Conservation (phyloP, 2,113 vertebrate genomes). For the Hemiscyllium ocellatum region DNA sequence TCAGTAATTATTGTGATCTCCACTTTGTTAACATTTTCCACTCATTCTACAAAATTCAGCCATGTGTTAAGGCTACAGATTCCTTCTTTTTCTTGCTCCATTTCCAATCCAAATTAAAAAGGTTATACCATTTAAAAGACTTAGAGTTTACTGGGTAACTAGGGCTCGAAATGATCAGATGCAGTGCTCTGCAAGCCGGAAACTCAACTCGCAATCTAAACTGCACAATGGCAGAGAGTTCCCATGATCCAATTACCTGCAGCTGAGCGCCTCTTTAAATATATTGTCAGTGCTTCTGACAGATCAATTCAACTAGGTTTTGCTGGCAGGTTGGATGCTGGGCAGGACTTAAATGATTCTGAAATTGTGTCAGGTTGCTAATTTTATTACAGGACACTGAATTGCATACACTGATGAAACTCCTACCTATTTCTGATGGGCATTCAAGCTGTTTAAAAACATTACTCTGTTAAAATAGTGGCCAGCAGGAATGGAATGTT, state of each 20-base stretch:
- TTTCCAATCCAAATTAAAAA: neutral
- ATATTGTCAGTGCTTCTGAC: neutral
- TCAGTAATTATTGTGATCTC: neutral
- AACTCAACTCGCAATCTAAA: neutral
- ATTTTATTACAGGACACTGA: neutral
- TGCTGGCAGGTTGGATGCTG: neutral
- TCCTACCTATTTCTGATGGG: neutral
- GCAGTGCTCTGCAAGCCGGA: neutral
- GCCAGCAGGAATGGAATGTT: neutral
- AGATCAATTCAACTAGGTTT: neutral
- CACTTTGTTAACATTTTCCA: neutral
- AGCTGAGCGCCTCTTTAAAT: neutral
- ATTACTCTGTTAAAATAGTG: neutral
- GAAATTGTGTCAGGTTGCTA: neutral
- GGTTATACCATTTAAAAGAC: neutral
- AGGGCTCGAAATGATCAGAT: neutral
- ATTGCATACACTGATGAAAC: neutral
- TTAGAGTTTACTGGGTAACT: neutral
- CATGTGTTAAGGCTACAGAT: neutral
- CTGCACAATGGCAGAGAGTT: neutral
- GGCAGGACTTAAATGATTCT: neutral
- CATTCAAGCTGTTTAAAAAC: neutral
- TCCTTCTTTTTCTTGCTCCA: neutral
- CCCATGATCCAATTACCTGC: neutral
- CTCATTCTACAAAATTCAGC: neutral